These are phyloP conservation scores for Atherix ibis DNA, from an alignment of 2,888 invertebrate species.

Conservation along the genomic window DNA sequence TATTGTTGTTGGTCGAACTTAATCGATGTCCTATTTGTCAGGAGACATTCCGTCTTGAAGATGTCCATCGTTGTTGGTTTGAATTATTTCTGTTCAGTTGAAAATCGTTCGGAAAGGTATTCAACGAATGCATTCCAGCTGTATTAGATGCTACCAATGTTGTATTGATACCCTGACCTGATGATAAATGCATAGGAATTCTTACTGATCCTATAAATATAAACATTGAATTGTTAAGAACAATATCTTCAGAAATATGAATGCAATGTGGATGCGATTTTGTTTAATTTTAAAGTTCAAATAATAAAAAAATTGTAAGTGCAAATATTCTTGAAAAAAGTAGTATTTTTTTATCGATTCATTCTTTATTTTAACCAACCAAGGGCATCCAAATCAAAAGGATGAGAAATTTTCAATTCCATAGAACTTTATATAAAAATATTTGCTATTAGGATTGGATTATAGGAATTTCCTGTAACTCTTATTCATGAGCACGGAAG, in stretches of 20 bases:
- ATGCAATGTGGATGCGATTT: too few species aligned
- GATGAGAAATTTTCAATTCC: too few species aligned
- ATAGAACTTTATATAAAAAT: too few species aligned
- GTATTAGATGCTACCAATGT: conserved; percentile 10
- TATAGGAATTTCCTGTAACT: too few species aligned
- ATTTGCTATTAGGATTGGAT: too few species aligned
- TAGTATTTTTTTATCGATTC: too few species aligned
- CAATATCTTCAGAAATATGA: conserved; percentile 1
- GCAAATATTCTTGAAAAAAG: not conserved
- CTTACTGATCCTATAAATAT: conserved; percentile 26
- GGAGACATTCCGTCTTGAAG: conserved; percentile 12
- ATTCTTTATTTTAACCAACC: too few species aligned
- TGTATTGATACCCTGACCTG: conserved; percentile 11
- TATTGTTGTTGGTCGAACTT: conserved; percentile 5
- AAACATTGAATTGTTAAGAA: too few species aligned
- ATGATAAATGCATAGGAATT: conserved; percentile 25
- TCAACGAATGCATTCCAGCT: conserved; percentile 14
- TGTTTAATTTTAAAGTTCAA: not conserved
- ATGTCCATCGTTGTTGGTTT: conserved; percentile 15
- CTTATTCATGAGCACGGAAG: too few species aligned
- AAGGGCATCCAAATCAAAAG: too few species aligned
- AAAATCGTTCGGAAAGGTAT: conserved; percentile 16
- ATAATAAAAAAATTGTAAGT: not conserved
- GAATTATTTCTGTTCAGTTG: conserved; percentile 12
- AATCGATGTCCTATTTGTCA: conserved; percentile 14